Evolutionary conservation across 2,888 invertebrate species (phyloP).

Genomic region (Hypercompe scribonia): DNA sequence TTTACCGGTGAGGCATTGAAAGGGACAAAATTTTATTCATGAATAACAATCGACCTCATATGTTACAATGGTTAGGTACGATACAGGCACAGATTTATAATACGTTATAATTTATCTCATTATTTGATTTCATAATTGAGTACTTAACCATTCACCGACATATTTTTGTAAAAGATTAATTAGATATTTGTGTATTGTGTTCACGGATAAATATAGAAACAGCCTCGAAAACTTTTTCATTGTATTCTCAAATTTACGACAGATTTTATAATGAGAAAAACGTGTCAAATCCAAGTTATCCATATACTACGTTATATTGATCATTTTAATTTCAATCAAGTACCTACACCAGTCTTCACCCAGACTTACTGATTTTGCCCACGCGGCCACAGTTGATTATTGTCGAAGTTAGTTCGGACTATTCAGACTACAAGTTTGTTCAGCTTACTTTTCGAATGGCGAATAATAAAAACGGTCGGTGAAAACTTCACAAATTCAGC

Average conservation of each 20-base stretch:
- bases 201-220: no score
- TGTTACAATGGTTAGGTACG: neutral
- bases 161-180: no score
- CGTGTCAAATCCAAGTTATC: no score
- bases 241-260: no score
- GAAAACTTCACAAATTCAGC: conserved; percentile 61
- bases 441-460: conserved; percentile 67
- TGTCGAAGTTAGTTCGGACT: conserved; percentile 66
- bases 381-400: conserved; percentile 66
- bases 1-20: neutral
- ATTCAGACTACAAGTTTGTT: conserved; percentile 54
- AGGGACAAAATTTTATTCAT: neutral
- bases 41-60: neutral
- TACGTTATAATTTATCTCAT: no score
- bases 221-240: no score
- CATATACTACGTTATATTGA: neutral
- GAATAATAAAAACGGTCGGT: conserved; percentile 66
- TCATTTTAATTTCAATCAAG: neutral
- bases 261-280: no score
- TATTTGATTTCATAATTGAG: no score
- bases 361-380: conserved; percentile 58
- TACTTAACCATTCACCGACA: no score
- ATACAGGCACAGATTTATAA: neutral
- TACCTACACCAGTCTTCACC: conserved; percentile 30
- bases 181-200: no score